A percentile compares a stretch with the other conserved stretches of the same genome.
Evolutionary conservation across 2,888 invertebrate genomes (phyloP).

Genomic region (Stenichneumon culpator): DNA sequence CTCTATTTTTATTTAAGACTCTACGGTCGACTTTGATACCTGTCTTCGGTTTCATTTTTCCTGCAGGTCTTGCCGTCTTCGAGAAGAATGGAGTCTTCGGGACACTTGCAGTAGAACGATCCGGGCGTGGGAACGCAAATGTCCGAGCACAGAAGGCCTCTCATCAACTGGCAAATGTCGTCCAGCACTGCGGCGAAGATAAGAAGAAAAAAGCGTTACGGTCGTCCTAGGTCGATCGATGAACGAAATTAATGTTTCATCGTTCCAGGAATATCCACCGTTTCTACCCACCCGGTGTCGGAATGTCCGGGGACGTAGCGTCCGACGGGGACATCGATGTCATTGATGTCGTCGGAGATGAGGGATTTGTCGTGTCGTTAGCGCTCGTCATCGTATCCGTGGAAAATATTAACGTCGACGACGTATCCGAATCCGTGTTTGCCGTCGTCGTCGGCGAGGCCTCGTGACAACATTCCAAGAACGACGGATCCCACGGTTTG

Average conservation of each 20-base stretch:
- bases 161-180: slow-evolving; percentile 86
- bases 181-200: slow-evolving; percentile 76
- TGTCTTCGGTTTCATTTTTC: slow-evolving; percentile 81
- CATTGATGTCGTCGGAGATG: slow-evolving; percentile 35
- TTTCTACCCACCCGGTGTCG: slow-evolving; percentile 67
- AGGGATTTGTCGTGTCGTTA: slow-evolving; percentile 49
- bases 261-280: slow-evolving; percentile 34
- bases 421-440: slow-evolving; percentile 58
- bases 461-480: slow-evolving; percentile 88
- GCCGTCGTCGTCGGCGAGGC: slow-evolving; percentile 77
- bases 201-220: slow-evolving; percentile 32
- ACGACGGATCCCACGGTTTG: slow-evolving; percentile 88
- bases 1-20: slow-evolving; percentile 21
- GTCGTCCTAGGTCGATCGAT: slow-evolving; percentile 44
- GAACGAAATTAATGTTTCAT: slow-evolving; percentile 54
- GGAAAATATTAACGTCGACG: slow-evolving; percentile 54
- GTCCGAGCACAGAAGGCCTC: slow-evolving; percentile 90
- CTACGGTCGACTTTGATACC: slow-evolving; percentile 72
- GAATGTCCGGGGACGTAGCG: slow-evolving; percentile 55
- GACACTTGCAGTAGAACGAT: slow-evolving; percentile 91
- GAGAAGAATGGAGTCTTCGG: slow-evolving; percentile 89
- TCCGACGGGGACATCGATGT: slow-evolving; percentile 51
- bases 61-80: slow-evolving; percentile 91
- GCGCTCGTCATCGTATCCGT: slow-evolving; percentile 58
- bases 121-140: slow-evolving; percentile 91